These are phyloP conservation scores for Chrysotoxum bicinctum DNA, from an alignment of 2,888 invertebrate species.

Conservation along the genomic window DNA sequence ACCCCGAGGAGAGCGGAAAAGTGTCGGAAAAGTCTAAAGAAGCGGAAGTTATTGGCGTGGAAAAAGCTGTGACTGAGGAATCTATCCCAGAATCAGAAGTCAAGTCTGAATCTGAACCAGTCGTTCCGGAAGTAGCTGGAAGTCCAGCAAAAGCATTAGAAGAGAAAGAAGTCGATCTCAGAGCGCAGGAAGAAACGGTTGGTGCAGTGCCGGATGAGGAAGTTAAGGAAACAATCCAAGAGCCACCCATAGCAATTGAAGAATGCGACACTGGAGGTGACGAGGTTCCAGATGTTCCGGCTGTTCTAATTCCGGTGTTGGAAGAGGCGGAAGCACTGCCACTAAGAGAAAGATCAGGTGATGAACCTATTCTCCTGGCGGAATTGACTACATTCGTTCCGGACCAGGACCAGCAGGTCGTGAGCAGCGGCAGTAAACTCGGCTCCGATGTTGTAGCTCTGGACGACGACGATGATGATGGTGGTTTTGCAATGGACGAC, in stretches of 20 bases:
- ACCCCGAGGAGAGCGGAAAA: not conserved
- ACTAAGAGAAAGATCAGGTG: not conserved
- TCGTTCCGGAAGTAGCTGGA: not conserved
- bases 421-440: not conserved
- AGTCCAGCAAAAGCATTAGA: not conserved
- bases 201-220: not conserved
- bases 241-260: slow-evolving; percentile 19
- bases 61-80: not conserved
- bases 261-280: slow-evolving; percentile 62
- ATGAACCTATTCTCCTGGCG: not conserved
- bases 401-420: not conserved
- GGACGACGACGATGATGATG: slow-evolving; percentile 54
- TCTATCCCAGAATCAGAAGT: not conserved
- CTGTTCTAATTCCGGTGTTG: not conserved
- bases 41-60: not conserved
- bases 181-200: not conserved
- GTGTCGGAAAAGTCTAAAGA: not conserved
- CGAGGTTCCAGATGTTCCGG: slow-evolving; percentile 37
- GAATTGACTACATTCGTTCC: slow-evolving; percentile 17
- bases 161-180: not conserved
- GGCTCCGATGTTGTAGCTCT: slow-evolving; percentile 43
- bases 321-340: not conserved
- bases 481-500: slow-evolving; percentile 6
- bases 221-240: not conserved
- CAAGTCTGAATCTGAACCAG: slow-evolving; percentile 10